These are phyloP conservation scores for Picus viridis DNA, from an alignment of 2,797 vertebrate genomes.

Conservation along the genomic window DNA sequence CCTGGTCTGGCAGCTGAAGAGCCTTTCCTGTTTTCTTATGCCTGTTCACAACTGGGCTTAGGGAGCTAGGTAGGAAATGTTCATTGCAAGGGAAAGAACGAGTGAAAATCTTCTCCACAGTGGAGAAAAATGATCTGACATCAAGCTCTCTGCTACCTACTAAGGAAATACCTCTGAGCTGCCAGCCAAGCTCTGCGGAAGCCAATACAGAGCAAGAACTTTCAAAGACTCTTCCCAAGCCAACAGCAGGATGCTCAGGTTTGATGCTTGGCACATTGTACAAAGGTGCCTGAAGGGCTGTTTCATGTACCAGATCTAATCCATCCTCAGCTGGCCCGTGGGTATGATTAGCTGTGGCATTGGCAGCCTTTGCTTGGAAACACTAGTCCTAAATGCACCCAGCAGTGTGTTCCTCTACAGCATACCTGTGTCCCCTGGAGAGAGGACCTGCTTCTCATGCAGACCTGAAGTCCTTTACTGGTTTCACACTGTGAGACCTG, in stretches of 20 bases:
- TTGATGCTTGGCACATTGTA: background rate
- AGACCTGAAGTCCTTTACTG: background rate
- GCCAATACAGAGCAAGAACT: background rate
- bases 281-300: background rate
- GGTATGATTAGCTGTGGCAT: background rate
- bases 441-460: background rate
- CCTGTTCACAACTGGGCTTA: background rate
- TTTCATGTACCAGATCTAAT: background rate
- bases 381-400: background rate
- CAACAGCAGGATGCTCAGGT: background rate
- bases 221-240: slow-evolving; percentile 4
- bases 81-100: background rate
- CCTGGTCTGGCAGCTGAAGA: background rate
- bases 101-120: slow-evolving; percentile 24
- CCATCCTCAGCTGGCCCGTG: background rate
- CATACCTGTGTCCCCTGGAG: background rate
- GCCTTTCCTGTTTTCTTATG: background rate
- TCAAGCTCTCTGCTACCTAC: background rate
- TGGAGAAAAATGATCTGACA: background rate
- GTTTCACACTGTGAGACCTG: background rate
- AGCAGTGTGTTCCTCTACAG: background rate
- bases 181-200: background rate
- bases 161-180: slow-evolving; percentile 21
- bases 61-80: slow-evolving; percentile 6
- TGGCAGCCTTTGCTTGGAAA: background rate